Evolutionary conservation across 2,888 invertebrate genomes (phyloP), one percentile per base, ranked within the genome.

Genomic region (Dorcus hopei): DNA sequence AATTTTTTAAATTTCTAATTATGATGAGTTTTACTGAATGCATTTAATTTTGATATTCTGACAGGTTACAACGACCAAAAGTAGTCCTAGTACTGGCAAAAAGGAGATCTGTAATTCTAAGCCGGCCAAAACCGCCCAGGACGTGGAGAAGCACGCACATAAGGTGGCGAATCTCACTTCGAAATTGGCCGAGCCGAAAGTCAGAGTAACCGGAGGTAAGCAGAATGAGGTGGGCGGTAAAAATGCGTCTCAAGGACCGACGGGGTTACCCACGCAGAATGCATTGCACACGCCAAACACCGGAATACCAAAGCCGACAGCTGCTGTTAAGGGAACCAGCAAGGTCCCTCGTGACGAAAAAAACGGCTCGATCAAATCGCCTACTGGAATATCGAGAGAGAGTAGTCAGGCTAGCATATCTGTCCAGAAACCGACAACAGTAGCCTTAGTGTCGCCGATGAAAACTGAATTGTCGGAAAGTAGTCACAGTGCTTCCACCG

Each of bases 281-380:
- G 47, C 59, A n/a, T 59, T 63, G 43, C 61, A 64, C 56, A 42
- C 39, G 9, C 38, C 49, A 2, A 77, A 84, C 65, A 83, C 90
- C 5, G 91, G 91, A 14, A 90, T 95, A 68, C 94, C 95, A 0
- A 95, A 95, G 77, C 95, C 95, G 2, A 94, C 93, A 45, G 93
- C 94, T 7, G 91, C 94, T 57, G 91, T 95, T 38, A 95, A 95
- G 81, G 95, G 94, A 63, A 93, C 91, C 23, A 89, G 89, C 62
- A 93, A 94, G 78, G 82, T 87, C 69, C 78, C 86, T 64, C 81
- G 83, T 76, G 86, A 86, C 73, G 79, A 78, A 76, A 80, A 82
- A 82, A 80, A 82, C 48, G 58, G 58, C 52, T 57, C 64, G 57
- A 74, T 68, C 69, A 78, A 74, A 69, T 74, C 61, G 70, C 76